These are phyloP conservation scores for Rousettus leschenaultii DNA, from an alignment of 2,113 vertebrate species.

Conservation along the genomic window DNA sequence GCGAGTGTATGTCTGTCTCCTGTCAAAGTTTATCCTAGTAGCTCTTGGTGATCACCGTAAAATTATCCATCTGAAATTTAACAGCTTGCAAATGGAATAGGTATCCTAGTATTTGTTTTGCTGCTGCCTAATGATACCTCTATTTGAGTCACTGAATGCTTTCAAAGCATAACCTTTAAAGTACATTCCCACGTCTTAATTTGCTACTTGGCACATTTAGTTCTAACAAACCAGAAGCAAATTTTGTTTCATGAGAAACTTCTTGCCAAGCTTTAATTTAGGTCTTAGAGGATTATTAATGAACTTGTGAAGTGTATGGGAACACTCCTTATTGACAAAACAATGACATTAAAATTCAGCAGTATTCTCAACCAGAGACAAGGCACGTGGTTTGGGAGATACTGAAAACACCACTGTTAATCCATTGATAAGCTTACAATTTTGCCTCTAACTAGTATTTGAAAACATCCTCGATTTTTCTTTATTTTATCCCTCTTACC, in stretches of 20 bases:
- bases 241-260: slow-evolving; percentile 67
- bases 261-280: slow-evolving; percentile 66
- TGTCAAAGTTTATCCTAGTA: slow-evolving; percentile 33
- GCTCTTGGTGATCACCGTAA: background rate
- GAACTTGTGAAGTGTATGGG: slow-evolving; percentile 55
- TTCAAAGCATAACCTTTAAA: slow-evolving; percentile 57
- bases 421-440: background rate
- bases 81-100: background rate
- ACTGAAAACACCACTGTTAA: background rate
- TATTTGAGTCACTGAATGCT: slow-evolving; percentile 32
- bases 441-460: accelerated
- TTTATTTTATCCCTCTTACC: background rate
- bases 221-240: slow-evolving; percentile 59
- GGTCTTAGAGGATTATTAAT: slow-evolving; percentile 76
- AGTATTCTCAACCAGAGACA: slow-evolving; percentile 26
- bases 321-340: slow-evolving; percentile 68
- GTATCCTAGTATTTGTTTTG: background rate
- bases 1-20: background rate
- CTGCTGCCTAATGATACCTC: slow-evolving; percentile 13
- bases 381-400: slow-evolving; percentile 38
- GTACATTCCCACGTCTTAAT: slow-evolving; percentile 39
- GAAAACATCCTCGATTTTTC: background rate
- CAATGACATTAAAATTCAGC: slow-evolving; percentile 66
- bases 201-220: slow-evolving; percentile 34
- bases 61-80: background rate